Evolutionary conservation across 2,888 invertebrate genomes (phyloP).

Genomic region (Hymenopus coronatus): DNA sequence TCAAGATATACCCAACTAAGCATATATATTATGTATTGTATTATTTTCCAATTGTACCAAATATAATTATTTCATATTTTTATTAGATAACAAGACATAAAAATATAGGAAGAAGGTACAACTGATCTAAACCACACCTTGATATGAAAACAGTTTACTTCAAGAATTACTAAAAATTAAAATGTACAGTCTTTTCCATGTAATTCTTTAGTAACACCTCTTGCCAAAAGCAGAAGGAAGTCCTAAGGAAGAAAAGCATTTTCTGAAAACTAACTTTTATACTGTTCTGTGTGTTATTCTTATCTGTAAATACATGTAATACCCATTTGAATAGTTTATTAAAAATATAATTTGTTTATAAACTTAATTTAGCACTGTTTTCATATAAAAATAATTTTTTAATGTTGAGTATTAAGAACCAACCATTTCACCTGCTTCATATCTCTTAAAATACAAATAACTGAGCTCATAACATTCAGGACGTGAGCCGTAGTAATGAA

Average conservation of each 20-base stretch:
- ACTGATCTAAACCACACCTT: too few relatives aligned
- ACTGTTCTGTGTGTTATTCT: background rate
- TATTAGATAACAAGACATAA: too few relatives aligned
- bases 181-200: too few relatives aligned
- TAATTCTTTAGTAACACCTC: too few relatives aligned
- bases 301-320: background rate
- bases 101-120: too few relatives aligned
- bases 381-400: background rate
- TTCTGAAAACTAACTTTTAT: background rate
- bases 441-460: constrained; percentile 32
- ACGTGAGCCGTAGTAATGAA: constrained; percentile 26
- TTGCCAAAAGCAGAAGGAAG: too few relatives aligned
- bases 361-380: background rate
- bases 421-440: constrained; percentile 31
- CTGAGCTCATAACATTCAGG: constrained; percentile 33
- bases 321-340: background rate
- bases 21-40: too few relatives aligned
- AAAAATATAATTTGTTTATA: background rate
- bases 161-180: too few relatives aligned
- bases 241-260: background rate
- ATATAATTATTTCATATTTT: too few relatives aligned
- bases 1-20: too few relatives aligned
- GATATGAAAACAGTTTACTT: too few relatives aligned
- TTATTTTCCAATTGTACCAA: too few relatives aligned
- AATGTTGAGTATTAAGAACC: background rate